Evolutionary conservation across 2,797 vertebrate genomes (phyloP).

Genomic region (Naso thynnoides): DNA sequence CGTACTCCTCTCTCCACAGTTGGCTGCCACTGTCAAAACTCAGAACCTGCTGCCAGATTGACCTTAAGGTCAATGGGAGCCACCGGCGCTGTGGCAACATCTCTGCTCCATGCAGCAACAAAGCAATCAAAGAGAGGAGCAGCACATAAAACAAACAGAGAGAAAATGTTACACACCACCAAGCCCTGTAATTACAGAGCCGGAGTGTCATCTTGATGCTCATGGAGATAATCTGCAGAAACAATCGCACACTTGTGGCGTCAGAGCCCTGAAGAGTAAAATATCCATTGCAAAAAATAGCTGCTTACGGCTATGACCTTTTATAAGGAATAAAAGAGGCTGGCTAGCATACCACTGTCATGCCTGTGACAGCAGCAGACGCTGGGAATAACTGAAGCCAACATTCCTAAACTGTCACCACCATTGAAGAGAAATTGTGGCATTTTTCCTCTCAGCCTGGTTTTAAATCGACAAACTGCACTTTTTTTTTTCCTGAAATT

Average conservation of each 20-base stretch:
- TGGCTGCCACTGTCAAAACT: constrained; percentile 83
- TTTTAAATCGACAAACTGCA: not conserved
- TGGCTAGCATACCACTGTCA: constrained; percentile 40
- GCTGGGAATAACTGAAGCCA: constrained; percentile 38
- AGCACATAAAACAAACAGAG: constrained; percentile 53
- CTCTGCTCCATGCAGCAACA: constrained; percentile 53
- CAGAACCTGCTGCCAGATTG: constrained; percentile 83
- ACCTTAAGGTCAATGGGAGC: constrained; percentile 81
- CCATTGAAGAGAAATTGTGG: not conserved
- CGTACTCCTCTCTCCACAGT: constrained; percentile 76
- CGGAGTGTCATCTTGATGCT: constrained; percentile 32
- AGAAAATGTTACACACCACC: constrained; percentile 45
- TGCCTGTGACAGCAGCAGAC: constrained; percentile 29
- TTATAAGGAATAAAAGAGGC: constrained; percentile 45
- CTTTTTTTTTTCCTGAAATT: constrained; percentile 4
- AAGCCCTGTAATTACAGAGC: constrained; percentile 48
- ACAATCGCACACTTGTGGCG: constrained; percentile 8
- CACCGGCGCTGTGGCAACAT: constrained; percentile 68
- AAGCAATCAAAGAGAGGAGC: constrained; percentile 59
- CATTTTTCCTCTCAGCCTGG: constrained; percentile 19
- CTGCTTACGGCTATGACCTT: constrained; percentile 60
- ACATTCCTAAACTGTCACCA: constrained; percentile 27
- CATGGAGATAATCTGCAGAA: constrained; percentile 23
- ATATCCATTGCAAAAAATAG: constrained; percentile 45
- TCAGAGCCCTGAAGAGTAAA: constrained; percentile 42